Base-by-base conservation (phyloP, 1,140 invertebrate species). In the Diabrotica virgifera region DNA sequence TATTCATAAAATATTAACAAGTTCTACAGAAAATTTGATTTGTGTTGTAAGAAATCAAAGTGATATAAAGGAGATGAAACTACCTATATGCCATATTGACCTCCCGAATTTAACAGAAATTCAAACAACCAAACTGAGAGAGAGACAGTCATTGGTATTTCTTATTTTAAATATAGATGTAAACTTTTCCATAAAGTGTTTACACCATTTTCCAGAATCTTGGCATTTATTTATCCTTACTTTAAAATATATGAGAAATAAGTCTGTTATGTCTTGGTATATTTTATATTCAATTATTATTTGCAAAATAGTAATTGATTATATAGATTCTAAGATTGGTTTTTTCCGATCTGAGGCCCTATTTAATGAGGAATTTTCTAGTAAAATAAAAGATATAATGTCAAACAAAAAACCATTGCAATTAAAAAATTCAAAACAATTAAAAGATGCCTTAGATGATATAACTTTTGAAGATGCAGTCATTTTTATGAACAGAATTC, bases 191-290 rank as follows among this genome's bases (percentile, higher is more conserved):
- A 64, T n/a, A 54, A 77, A 65, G 63, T 87, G 60, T 66, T 54
- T 80, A 35, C 60, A 83, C 3, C 55, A 78, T 11, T 74, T 92
- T 54, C 85, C 89, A 8, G 46, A 76, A 24, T 80, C 85, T 63
- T 85, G 89, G 77, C 82, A 85, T 71, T 70, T 94, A 8, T 86
- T 86, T 66, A 78, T 90, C 54, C 77, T 85, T 46, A 78, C 83
- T 10, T 77, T 90, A 2, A 79, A 89, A 7, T 92, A 85, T 80
- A 92, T 90, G 90, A 76, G 83, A 52, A 80, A 77, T 74, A 82
- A 84, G 75, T 80, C 79, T 53, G 71, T 80, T 68, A 75, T 70
- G 6, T 58, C 57, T 83, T 24, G 83, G 84, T 35, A 77, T 62
- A 83, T 90, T 73, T 54, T 90, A 5, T 84, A 87, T 69, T 79